A percentile compares a stretch with the other conserved stretches of the same genome.
Conservation (phyloP, 1,140 invertebrate genomes). For the Gryon sp. region DNA sequence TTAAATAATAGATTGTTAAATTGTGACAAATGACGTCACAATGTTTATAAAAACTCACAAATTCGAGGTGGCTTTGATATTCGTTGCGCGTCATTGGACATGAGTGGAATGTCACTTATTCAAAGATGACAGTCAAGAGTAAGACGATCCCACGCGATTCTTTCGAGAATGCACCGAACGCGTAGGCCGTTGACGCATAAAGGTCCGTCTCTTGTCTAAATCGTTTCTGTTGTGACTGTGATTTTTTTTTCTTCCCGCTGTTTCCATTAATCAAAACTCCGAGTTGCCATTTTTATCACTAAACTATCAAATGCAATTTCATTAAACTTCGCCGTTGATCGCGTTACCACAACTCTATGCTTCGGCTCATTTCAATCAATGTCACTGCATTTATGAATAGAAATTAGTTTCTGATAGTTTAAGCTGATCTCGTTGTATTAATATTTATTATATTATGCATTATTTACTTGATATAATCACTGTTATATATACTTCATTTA, state of each 20-base stretch:
- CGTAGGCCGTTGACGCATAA: constrained; percentile 23
- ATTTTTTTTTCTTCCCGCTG: neutral
- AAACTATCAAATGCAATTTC: constrained; percentile 4
- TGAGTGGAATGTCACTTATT: constrained; percentile 35
- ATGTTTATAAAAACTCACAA: constrained; percentile 1
- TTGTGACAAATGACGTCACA: no score
- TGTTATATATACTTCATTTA: no score
- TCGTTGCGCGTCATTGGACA: constrained; percentile 18
- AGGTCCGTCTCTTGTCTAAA: constrained; percentile 43
- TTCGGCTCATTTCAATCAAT: constrained; percentile 2
- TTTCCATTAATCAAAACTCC: constrained; percentile 7
- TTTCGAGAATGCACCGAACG: constrained; percentile 19
- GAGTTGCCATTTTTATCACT: neutral
- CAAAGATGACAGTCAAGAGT: neutral
- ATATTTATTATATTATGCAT: no score
- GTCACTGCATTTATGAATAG: constrained; percentile 15
- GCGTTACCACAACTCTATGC: neutral
- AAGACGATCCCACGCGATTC: constrained; percentile 27
- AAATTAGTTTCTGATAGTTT: constrained; percentile 1
- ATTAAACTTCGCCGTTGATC: neutral
- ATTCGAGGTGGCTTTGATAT: constrained; percentile 22
- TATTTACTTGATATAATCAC: no score
- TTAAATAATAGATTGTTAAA: no score
- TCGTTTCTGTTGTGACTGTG: neutral
- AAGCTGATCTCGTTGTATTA: neutral